Base-by-base conservation (phyloP, 2,113 vertebrate genomes). In the Phalacrocorax brasilianus region DNA sequence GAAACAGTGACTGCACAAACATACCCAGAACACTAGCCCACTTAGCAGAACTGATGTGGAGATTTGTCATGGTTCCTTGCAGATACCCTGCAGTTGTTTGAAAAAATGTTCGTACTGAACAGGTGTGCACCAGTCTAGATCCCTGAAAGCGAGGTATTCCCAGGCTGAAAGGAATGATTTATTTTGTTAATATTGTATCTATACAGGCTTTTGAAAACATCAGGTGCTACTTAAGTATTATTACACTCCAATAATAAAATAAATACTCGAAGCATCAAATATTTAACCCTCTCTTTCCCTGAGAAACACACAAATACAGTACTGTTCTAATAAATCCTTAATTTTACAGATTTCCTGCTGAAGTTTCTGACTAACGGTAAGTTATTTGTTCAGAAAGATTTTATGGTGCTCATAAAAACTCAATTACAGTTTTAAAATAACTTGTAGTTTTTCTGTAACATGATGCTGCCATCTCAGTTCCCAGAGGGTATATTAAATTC, bases 351-450 rank as follows among this genome's bases (percentile, higher is more conserved):
- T 98, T 98, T 98, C 97, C 98, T 94, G 97, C 95, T 97, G 97
- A 96, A 97, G 94, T 97, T 97, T 98, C 97, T 97, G 91, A 97
- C 96, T 97, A 97, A 98, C 40, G 98, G 95, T 95, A 97, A 98
- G 93, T 98, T 98, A 98, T 98, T 98, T 98, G 98, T 98, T 98
- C 97, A 97, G 98, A 98, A 98, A 98, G 97, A 97, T 98, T 98
- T 98, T 98, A 98, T 93, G 95, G 95, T 74, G 44, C 97, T 97
- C 98, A 92, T 98, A 98, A 98, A 98, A 98, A 32, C 95, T 98
- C 98, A 98, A 98, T 98, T 98, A 98, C 98, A 98, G 97, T 98
- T 98, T 98, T 97, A 98, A 98, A 98, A 98, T 98, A 98, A 98
- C 97, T 96, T 98, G 93, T 96, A 96, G 97, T 91, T 98, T 98